Evolutionary conservation across 1,140 invertebrate genomes (phyloP).

Genomic region (Pinna nobilis): DNA sequence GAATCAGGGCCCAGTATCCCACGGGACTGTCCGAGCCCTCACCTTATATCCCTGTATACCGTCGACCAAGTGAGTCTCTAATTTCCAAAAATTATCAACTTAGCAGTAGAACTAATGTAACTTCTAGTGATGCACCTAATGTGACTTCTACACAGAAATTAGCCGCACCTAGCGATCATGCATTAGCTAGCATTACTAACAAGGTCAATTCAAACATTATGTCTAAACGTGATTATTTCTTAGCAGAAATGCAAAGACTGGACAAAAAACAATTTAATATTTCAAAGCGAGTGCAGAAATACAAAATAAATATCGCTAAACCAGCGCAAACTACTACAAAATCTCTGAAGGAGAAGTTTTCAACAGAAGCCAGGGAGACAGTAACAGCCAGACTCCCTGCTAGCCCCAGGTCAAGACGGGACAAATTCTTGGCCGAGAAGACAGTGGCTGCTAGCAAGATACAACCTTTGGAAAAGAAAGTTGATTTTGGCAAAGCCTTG

Average conservation of each 20-base stretch:
- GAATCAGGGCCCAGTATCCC: conserved; percentile 62
- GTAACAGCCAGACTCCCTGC: conserved; percentile 15
- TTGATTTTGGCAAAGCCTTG: conserved; percentile 27
- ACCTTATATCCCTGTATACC: conserved; percentile 59
- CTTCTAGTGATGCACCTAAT: conserved; percentile 12
- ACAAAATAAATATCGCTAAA: conserved; percentile 8
- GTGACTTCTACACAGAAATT: conserved; percentile 9
- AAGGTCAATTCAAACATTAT: neutral
- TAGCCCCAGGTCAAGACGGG: conserved; percentile 39
- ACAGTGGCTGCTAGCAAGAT: conserved; percentile 7
- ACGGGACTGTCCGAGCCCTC: conserved; percentile 63
- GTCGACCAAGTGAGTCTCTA: conserved; percentile 64
- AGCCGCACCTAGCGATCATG: conserved; percentile 18
- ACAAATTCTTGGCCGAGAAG: conserved; percentile 32
- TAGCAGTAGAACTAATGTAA: conserved; percentile 31
- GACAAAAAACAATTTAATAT: conserved; percentile 24
- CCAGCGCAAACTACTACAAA: conserved; percentile 6
- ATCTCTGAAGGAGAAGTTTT: conserved; percentile 16
- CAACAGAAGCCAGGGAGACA: neutral
- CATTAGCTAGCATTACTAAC: conserved; percentile 34
- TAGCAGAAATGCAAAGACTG: conserved; percentile 27
- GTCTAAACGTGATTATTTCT: conserved; percentile 33
- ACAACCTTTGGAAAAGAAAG: conserved; percentile 21
- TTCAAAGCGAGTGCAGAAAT: conserved; percentile 24
- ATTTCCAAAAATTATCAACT: conserved; percentile 31